Percentiles rank a stretch among this genome's conserved stretches.
These are phyloP conservation scores for Labia minor DNA, from an alignment of 2,888 invertebrate species.

Conservation along the genomic window DNA sequence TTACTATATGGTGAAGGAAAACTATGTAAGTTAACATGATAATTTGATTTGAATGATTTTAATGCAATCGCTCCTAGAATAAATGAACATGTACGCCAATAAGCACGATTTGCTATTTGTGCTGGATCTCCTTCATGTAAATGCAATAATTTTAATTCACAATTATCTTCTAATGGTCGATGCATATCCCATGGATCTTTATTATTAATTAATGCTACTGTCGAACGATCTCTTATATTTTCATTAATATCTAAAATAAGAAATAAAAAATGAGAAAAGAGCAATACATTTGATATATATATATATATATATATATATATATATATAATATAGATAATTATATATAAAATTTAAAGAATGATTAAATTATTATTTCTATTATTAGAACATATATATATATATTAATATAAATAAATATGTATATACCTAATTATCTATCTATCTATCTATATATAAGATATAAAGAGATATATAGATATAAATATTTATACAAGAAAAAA, in stretches of 20 bases:
- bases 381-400: too few relatives aligned
- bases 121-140: slow-evolving; percentile 51
- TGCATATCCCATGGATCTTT: slow-evolving; percentile 85
- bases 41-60: slow-evolving; percentile 65
- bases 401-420: too few relatives aligned
- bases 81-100: slow-evolving; percentile 89
- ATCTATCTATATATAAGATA: too few relatives aligned
- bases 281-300: too few relatives aligned
- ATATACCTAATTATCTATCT: too few relatives aligned
- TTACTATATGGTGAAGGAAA: slow-evolving; percentile 81
- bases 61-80: slow-evolving; percentile 71
- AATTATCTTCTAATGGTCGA: slow-evolving; percentile 56
- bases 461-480: too few relatives aligned
- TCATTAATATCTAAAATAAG: slow-evolving; percentile 57
- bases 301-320: too few relatives aligned
- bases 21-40: slow-evolving; percentile 70
- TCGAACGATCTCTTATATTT: slow-evolving; percentile 56
- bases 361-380: neutral
- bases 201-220: slow-evolving; percentile 70
- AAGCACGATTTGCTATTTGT: slow-evolving; percentile 58
- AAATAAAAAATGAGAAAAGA: too few relatives aligned
- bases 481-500: too few relatives aligned
- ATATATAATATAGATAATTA: slow-evolving; percentile 19
- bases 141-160: slow-evolving; percentile 50
- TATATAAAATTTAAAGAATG: slow-evolving; percentile 16